phyloP scores from a whole-genome alignment of 2,797 vertebrate species.

The Pyrocephalus nanus region DNA sequence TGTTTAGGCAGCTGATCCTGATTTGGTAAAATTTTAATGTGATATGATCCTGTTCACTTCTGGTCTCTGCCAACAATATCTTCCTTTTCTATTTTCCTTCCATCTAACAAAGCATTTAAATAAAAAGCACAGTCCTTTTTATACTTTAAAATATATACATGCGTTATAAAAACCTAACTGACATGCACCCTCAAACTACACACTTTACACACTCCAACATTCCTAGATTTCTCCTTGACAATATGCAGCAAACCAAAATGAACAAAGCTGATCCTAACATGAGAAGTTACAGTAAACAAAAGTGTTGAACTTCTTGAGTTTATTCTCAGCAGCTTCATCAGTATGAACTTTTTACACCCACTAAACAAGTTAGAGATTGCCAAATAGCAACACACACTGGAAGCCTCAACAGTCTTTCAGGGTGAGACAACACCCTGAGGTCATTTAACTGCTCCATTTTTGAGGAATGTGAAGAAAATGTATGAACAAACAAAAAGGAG shows the following conservation, averaged over 20 bases:
- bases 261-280: background rate
- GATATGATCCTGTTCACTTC: background rate
- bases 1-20: background rate
- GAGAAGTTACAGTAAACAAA: background rate
- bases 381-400: conserved; percentile 1
- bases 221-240: background rate
- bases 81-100: background rate
- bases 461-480: background rate
- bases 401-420: background rate
- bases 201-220: background rate
- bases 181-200: background rate
- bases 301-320: background rate
- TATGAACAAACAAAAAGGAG: background rate
- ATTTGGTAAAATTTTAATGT: background rate
- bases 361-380: conserved; percentile 24
- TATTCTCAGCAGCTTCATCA: background rate
- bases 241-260: background rate
- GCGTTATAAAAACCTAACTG: background rate
- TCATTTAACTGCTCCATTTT: conserved; percentile 27
- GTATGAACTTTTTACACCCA: conserved; percentile 49
- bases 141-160: background rate
- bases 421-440: conserved; percentile 1
- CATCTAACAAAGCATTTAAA: conserved; percentile 1
- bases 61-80: background rate
- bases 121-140: background rate